Percentiles rank a stretch among this genome's conserved stretches.
These are phyloP conservation scores for Alviniconcha marisindica DNA, from an alignment of 1,140 invertebrate species.

Conservation along the genomic window DNA sequence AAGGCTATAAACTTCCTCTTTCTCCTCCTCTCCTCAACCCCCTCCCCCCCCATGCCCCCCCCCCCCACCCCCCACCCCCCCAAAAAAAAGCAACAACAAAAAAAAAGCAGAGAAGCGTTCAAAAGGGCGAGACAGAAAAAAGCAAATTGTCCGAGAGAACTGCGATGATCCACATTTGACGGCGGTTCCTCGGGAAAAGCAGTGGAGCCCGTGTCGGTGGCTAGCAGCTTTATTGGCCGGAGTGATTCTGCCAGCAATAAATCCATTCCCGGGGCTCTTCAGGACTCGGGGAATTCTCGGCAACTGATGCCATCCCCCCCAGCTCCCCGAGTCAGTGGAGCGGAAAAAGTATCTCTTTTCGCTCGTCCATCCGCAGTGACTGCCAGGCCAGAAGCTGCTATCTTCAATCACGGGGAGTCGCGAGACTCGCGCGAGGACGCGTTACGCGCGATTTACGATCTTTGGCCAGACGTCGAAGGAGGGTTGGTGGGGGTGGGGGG, in stretches of 20 bases:
- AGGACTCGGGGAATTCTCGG: neutral
- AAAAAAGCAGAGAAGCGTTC: no score
- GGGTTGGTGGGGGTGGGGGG: no score
- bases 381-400: neutral
- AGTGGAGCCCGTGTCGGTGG: no score
- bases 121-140: no score
- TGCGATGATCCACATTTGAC: no score
- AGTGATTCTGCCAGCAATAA: neutral
- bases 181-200: no score
- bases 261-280: neutral
- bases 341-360: constrained; percentile 4
- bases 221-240: no score
- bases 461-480: no score
- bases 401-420: constrained; percentile 4
- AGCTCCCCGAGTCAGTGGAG: neutral
- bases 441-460: constrained; percentile 1
- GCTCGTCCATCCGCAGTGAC: neutral
- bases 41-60: neutral
- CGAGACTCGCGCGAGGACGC: neutral
- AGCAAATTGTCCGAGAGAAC: no score
- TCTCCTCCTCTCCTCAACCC: neutral
- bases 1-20: no score
- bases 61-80: no score
- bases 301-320: neutral
- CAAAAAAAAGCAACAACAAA: no score